Evolutionary conservation across 2,888 invertebrate genomes (phyloP).

Genomic region (Oscheius sp.): DNA sequence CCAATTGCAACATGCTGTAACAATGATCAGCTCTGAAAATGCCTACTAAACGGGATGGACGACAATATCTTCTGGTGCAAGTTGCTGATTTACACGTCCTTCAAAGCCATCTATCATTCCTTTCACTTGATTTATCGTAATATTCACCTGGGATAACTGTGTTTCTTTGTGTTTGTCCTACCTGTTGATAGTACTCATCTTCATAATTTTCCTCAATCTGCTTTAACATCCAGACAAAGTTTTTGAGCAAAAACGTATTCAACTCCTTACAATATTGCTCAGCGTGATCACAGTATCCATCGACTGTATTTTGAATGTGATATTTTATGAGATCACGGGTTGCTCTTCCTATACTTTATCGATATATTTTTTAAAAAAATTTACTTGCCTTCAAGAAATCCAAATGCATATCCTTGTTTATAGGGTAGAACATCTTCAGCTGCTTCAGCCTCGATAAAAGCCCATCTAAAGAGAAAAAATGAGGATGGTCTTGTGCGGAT

Average conservation of each 20-base stretch:
- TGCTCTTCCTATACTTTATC: slow-evolving; percentile 45
- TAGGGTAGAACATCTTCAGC: slow-evolving; percentile 49
- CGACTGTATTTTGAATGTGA: slow-evolving; percentile 63
- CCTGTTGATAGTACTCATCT: slow-evolving; percentile 67
- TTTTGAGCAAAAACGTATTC: slow-evolving; percentile 57
- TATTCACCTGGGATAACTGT: slow-evolving; percentile 39
- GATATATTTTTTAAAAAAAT: not conserved
- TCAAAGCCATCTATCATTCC: slow-evolving; percentile 58
- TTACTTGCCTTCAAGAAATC: slow-evolving; percentile 60
- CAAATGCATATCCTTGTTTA: slow-evolving; percentile 66
- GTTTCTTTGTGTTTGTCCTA: slow-evolving; percentile 18
- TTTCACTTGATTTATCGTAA: slow-evolving; percentile 50
- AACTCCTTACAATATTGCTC: slow-evolving; percentile 64
- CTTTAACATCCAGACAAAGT: slow-evolving; percentile 61
- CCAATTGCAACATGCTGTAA: slow-evolving; percentile 64
- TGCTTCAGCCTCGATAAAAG: slow-evolving; percentile 64
- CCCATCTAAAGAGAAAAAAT: slow-evolving; percentile 46
- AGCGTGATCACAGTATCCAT: slow-evolving; percentile 65
- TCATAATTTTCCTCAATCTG: slow-evolving; percentile 58
- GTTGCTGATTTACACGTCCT: slow-evolving; percentile 36
- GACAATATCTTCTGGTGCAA: slow-evolving; percentile 40
- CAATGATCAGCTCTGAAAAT: not conserved
- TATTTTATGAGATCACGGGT: slow-evolving; percentile 57
- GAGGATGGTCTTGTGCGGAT: not conserved
- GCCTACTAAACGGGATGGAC: slow-evolving; percentile 60